These are phyloP conservation scores for Hemicordylus capensis DNA, from an alignment of 2,113 vertebrate genomes.

Conservation along the genomic window DNA sequence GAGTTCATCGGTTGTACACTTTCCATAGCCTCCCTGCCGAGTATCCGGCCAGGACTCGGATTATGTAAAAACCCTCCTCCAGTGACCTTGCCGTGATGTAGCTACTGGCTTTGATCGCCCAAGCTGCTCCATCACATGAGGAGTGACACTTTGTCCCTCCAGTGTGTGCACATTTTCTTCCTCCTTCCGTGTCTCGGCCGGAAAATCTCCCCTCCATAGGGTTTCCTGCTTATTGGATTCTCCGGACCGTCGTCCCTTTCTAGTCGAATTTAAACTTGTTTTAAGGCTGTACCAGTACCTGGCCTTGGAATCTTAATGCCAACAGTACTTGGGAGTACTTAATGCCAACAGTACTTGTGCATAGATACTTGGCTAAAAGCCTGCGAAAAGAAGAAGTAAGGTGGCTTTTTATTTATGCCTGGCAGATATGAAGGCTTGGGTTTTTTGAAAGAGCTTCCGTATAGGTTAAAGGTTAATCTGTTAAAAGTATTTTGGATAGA, in stretches of 20 bases:
- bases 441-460: not conserved
- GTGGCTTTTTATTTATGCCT: not conserved
- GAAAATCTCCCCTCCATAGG: not conserved
- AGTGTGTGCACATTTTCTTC: not conserved
- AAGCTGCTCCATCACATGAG: not conserved
- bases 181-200: too few relatives aligned
- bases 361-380: not conserved
- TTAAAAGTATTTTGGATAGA: not conserved
- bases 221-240: not conserved
- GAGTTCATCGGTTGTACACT: not conserved
- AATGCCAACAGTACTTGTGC: too few relatives aligned
- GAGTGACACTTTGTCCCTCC: not conserved
- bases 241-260: not conserved
- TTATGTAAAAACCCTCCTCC: conserved; percentile 51
- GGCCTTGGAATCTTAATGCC: not conserved
- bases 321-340: too few relatives aligned
- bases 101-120: not conserved
- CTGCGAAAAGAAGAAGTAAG: not conserved
- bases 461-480: not conserved
- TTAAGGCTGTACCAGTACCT: too few relatives aligned
- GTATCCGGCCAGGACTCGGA: not conserved
- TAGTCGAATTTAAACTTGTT: not conserved
- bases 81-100: conserved; percentile 56
- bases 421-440: not conserved
- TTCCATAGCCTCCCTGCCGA: not conserved